Percentiles rank a stretch among this genome's conserved stretches.
phyloP scores from a whole-genome alignment of 2,797 vertebrate species.

The Menidia menidia region DNA sequence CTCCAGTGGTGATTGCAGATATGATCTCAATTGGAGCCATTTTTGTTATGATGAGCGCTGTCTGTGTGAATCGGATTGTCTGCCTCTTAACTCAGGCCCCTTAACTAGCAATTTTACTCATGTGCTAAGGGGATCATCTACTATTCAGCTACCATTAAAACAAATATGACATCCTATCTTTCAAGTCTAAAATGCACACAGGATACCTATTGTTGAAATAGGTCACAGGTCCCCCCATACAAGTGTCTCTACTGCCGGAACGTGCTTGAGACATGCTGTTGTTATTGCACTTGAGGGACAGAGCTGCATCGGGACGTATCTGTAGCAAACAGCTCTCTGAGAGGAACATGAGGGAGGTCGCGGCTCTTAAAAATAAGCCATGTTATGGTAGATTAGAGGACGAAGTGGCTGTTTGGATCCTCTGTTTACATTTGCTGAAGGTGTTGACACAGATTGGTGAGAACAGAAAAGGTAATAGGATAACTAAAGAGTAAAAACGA shows the following conservation, averaged over 20 bases:
- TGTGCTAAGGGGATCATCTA: constrained; percentile 40
- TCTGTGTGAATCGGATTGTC: constrained; percentile 7
- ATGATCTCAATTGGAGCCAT: background rate
- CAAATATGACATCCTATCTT: constrained; percentile 42
- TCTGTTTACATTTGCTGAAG: constrained; percentile 27
- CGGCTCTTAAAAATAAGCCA: constrained; percentile 40
- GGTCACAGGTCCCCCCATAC: constrained; percentile 55
- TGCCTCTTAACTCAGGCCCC: constrained; percentile 13
- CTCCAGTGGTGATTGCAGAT: background rate
- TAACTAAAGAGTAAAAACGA: background rate
- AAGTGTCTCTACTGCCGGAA: constrained; percentile 39
- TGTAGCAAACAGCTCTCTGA: constrained; percentile 57
- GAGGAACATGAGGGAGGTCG: constrained; percentile 27
- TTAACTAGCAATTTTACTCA: constrained; percentile 29
- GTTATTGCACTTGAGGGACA: constrained; percentile 48
- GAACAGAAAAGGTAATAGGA: constrained; percentile 25
- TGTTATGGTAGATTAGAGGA: constrained; percentile 15
- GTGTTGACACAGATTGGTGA: constrained; percentile 33
- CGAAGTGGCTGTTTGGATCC: constrained; percentile 26
- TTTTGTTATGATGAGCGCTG: background rate
- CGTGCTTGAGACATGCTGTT: constrained; percentile 39
- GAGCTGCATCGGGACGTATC: constrained; percentile 40
- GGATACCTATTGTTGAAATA: constrained; percentile 25
- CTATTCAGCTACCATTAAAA: constrained; percentile 40
- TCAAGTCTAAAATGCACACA: constrained; percentile 17